These are phyloP conservation scores for Sigmodon hispidus DNA, from an alignment of 2,113 vertebrate genomes.

Conservation along the genomic window DNA sequence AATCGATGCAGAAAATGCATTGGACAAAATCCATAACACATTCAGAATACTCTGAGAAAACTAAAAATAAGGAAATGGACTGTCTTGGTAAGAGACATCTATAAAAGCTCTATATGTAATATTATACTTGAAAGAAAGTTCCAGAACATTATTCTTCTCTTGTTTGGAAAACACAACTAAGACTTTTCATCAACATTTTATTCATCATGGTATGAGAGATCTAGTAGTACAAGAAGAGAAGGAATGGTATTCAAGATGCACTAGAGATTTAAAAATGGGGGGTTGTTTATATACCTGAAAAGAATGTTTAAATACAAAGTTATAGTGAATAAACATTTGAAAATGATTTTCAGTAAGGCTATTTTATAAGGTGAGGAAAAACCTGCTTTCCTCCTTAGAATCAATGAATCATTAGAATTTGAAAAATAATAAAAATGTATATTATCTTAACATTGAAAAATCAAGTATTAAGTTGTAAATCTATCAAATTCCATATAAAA, in stretches of 20 bases:
- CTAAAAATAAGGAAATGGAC: not conserved
- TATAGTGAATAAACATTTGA: not conserved
- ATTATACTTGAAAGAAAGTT: not conserved
- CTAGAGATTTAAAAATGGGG: not conserved
- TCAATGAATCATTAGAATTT: conserved; percentile 15
- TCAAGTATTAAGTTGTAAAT: not conserved
- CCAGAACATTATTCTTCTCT: not conserved
- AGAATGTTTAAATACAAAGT: not conserved
- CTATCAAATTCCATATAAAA: not conserved
- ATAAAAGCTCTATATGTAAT: not conserved
- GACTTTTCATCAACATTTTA: not conserved
- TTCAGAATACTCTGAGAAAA: conserved; percentile 29
- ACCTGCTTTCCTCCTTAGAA: not conserved
- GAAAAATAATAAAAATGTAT: not conserved
- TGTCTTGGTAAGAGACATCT: not conserved
- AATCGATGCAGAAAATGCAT: conserved; percentile 10
- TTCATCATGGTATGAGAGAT: not conserved
- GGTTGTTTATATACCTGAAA: not conserved
- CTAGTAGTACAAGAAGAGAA: not conserved
- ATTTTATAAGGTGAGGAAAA: not conserved
- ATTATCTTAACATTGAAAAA: conserved; percentile 1
- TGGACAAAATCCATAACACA: conserved; percentile 5
- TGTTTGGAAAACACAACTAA: not conserved
- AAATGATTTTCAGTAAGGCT: not conserved
- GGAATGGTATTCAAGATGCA: not conserved